Base-by-base conservation (phyloP, 2,797 vertebrate species). In the Tadarida brasiliensis region DNA sequence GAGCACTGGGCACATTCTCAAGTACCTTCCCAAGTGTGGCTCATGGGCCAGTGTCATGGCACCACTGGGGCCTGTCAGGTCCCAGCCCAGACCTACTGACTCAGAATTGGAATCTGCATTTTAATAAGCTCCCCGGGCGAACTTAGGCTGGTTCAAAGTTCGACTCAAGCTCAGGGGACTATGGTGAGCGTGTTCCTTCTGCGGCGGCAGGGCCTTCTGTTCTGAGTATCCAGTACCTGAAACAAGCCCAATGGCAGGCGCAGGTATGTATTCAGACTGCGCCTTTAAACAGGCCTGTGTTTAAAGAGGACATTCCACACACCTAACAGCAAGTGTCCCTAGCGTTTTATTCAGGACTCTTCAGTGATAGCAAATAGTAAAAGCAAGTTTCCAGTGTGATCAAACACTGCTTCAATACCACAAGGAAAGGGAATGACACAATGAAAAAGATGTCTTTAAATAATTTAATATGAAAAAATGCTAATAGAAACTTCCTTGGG, bases 371-470 rank as follows among this genome's bases (percentile, higher is more conserved):
- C 71, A 59, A 49, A 87, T 7, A 47, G 54, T 39, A 7, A 54
- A 82, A 54, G 17, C n/a, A 49, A 77, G 82, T 67, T 83, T 94
- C 76, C 56, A 22, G 8, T 8, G 14, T 63, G 76, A 51, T 61
- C 33, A 57, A 71, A 87, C 30, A 33, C 20, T 16, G 51, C n/a
- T 47, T 77, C 47, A 15, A 30, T 12, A 16, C 39, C 85, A 54
- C 81, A 82, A 68, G 28, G 68, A 61, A 63, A 15, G 26, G 44
- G 35, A 70, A 73, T 56, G 49, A 33, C 30, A 24, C 17, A 56
- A 77, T 76, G n/a, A 92, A 77, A 70, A 84, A 77, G 44, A 78
- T 65, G 56, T 16, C 56, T 56, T 86, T 77, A 83, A 83, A 68
- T 65, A 77, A 87, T 74, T 73, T 76, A 76, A 59, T 11, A 59